phyloP scores from a whole-genome alignment of 2,888 invertebrate genomes.

The Eurytoma californica region DNA sequence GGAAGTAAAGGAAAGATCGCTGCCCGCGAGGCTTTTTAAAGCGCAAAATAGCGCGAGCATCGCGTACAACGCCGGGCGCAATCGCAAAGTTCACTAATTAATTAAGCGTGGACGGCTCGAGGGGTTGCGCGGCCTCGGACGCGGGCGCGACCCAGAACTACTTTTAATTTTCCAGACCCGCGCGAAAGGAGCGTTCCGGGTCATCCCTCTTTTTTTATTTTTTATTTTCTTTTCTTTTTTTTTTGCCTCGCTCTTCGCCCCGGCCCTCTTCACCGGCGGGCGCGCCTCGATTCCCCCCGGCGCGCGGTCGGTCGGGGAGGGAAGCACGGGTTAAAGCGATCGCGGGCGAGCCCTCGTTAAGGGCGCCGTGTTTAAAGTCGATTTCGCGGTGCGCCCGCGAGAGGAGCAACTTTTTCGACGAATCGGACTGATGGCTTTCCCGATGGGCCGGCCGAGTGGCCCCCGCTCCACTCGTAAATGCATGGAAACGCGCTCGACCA shows the following conservation, averaged over 20 bases:
- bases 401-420: not conserved
- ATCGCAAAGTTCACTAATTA: slow-evolving; percentile 46
- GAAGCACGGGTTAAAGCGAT: slow-evolving; percentile 26
- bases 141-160: slow-evolving; percentile 14
- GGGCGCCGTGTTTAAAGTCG: not conserved
- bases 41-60: not conserved
- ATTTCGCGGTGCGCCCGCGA: not conserved
- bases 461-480: not conserved
- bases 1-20: no score
- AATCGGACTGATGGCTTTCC: not conserved
- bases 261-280: no score
- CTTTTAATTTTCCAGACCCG: slow-evolving; percentile 23
- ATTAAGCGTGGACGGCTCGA: slow-evolving; percentile 35
- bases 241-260: not conserved
- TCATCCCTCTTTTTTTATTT: slow-evolving; percentile 13
- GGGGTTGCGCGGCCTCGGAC: not conserved
- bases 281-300: not conserved
- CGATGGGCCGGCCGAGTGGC: not conserved
- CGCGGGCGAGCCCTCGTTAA: not conserved
- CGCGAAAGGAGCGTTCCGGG: slow-evolving; percentile 11
- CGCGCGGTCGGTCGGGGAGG: not conserved
- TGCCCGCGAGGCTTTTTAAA: not conserved
- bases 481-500: not conserved
- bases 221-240: not conserved
- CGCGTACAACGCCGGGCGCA: not conserved